phyloP scores from a whole-genome alignment of 2,888 invertebrate genomes.

The Caenorhabditis wallacei region DNA sequence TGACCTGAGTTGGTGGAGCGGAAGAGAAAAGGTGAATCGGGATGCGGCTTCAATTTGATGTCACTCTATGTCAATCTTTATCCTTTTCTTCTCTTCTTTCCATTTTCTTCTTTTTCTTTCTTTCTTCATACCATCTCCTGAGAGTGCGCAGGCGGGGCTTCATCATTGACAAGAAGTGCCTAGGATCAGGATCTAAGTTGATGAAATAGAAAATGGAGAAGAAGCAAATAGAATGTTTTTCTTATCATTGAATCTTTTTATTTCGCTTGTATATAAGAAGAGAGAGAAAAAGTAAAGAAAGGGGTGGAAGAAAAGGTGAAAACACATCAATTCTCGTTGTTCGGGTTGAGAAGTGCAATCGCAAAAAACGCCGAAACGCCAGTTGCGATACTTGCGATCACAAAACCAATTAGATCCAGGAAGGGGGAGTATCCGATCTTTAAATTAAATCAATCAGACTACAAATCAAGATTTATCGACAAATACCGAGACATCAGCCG shows the following conservation, averaged over 20 bases:
- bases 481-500: constrained; percentile 40
- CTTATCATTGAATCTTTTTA: constrained; percentile 49
- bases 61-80: constrained; percentile 53
- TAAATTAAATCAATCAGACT: constrained; percentile 23
- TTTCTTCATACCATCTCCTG: constrained; percentile 22
- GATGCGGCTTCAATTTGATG: constrained; percentile 55
- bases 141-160: constrained; percentile 60
- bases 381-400: constrained; percentile 44
- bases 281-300: constrained; percentile 1
- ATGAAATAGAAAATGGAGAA: constrained; percentile 36
- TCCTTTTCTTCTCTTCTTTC: constrained; percentile 45
- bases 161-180: constrained; percentile 39
- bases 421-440: constrained; percentile 64
- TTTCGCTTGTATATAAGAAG: constrained; percentile 28
- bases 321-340: constrained; percentile 30
- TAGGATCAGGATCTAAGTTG: constrained; percentile 50
- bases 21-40: constrained; percentile 50
- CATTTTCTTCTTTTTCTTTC: constrained; percentile 16
- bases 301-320: background rate
- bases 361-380: constrained; percentile 61
- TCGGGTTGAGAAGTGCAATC: constrained; percentile 51
- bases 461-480: constrained; percentile 1
- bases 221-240: constrained; percentile 49
- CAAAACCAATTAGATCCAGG: constrained; percentile 53
- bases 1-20: constrained; percentile 55